These are phyloP conservation scores for Sinocyclocheilus anshuiensis DNA, from an alignment of 2,113 vertebrate species.

Conservation along the genomic window DNA sequence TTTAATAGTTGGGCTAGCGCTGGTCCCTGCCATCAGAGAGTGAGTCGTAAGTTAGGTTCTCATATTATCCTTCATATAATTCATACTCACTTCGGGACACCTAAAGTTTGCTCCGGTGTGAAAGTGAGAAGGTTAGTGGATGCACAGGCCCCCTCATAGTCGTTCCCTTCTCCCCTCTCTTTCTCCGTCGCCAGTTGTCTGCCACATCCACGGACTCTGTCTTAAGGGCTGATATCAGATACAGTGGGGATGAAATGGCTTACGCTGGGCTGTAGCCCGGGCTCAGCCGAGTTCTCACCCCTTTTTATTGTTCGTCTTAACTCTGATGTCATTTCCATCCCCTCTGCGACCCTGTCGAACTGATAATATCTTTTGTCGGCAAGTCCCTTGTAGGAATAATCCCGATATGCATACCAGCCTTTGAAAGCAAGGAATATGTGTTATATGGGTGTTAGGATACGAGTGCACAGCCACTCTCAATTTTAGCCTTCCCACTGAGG, in stretches of 20 bases:
- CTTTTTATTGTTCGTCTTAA: slow-evolving; percentile 41
- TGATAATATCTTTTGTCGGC: slow-evolving; percentile 51
- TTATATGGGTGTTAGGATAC: slow-evolving; percentile 34
- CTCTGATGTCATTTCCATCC: slow-evolving; percentile 56
- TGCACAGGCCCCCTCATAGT: not conserved
- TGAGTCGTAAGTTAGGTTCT: slow-evolving; percentile 28
- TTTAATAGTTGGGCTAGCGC: slow-evolving; percentile 32
- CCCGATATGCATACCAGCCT: slow-evolving; percentile 35
- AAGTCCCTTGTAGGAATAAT: slow-evolving; percentile 45
- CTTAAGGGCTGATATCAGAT: slow-evolving; percentile 59
- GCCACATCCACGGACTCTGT: slow-evolving; percentile 54
- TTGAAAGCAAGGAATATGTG: slow-evolving; percentile 30
- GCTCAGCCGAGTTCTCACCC: slow-evolving; percentile 46
- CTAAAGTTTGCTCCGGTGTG: slow-evolving; percentile 42
- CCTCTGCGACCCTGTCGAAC: slow-evolving; percentile 40
- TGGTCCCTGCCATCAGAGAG: not conserved
- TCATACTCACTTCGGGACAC: not conserved
- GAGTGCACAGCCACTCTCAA: not conserved
- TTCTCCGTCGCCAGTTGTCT: slow-evolving; percentile 49
- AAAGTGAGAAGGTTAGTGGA: slow-evolving; percentile 38
- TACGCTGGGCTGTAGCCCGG: slow-evolving; percentile 31
- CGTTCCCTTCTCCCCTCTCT: slow-evolving; percentile 25
- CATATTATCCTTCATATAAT: slow-evolving; percentile 24
- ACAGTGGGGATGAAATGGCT: slow-evolving; percentile 43
- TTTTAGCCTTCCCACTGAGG: slow-evolving; percentile 33